phyloP scores from a whole-genome alignment of 2,888 invertebrate genomes.

The Phengaris arion region DNA sequence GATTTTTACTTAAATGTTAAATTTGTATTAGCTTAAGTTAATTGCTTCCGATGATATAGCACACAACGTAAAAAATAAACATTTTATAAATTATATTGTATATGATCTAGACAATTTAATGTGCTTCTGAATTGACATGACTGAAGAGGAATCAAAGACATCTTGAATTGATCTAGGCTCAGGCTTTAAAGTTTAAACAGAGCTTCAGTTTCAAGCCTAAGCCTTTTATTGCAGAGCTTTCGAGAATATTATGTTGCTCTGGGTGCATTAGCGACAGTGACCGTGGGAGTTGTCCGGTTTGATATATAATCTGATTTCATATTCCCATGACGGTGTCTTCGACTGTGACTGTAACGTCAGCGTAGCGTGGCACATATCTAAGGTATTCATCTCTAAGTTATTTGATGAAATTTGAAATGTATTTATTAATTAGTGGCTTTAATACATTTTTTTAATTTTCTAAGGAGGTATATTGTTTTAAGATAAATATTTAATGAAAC shows the following conservation, averaged over 20 bases:
- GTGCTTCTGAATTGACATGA: too few species aligned
- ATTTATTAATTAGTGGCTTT: neutral
- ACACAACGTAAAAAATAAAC: too few species aligned
- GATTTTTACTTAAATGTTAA: conserved; percentile 40
- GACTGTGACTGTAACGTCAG: conserved; percentile 49
- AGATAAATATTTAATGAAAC: too few species aligned
- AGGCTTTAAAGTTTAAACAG: neutral
- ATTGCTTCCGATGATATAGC: too few species aligned
- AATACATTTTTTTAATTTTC: too few species aligned
- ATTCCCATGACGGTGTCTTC: conserved; percentile 71
- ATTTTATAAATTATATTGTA: too few species aligned
- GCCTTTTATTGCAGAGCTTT: conserved; percentile 29
- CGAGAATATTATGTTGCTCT: conserved; percentile 41
- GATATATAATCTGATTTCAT: conserved; percentile 55
- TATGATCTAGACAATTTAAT: too few species aligned
- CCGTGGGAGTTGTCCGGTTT: conserved; percentile 49
- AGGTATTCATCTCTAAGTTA: neutral
- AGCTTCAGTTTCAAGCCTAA: neutral
- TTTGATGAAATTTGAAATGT: neutral
- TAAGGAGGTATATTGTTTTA: too few species aligned
- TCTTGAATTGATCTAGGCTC: neutral
- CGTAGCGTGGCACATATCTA: conserved; percentile 41
- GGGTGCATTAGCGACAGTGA: conserved; percentile 46
- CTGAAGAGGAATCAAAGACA: neutral
- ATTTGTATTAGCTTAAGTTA: neutral